Evolutionary conservation across 2,888 invertebrate species (phyloP), one percentile per base, ranked within the genome.

Genomic region (Lithophane socia): DNA sequence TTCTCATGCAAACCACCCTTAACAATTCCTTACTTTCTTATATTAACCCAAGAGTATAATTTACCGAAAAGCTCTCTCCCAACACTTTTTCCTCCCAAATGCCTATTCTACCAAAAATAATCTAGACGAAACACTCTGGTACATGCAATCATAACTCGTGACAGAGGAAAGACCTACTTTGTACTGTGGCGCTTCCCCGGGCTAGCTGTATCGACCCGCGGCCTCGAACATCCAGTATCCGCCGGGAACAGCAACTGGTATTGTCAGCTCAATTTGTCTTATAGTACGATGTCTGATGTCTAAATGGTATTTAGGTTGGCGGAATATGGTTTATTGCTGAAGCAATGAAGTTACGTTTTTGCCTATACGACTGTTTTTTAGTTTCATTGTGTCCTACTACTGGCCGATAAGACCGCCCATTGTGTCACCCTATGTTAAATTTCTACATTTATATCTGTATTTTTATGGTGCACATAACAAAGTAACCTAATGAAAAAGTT

Each of bases 191-290:
- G 80, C 80, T 77, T 84, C 83, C 82, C 93, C 93, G 93, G 93
- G 89, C 91, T 58, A 89, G 93, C 93, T 93, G 87, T 93, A 93
- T 93, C 93, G 93, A 93, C 93, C 93, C 81, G 81, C 79, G 78
- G 79, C 86, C 80, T 69, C 83, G 66, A 58, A 61, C 49, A 52
- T 56, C 66, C 54, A 64, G 69, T 74, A 82, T 78, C 75, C 69
- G 80, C 79, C 80, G 80, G 75, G 77, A 78, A 66, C 78, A 85
- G 61, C 75, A 64, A 73, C 63, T 84, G 84, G 68, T 58, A 82
- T 79, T 83, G 87, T 87, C 86, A 87, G 82, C 49, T 71, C 77
- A 56, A 83, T 87, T 84, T 79, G 69, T 86, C 77, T 82, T 73
- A 54, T 71, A 77, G 60, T 65, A 66, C 70, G 47, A 64, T 52